A percentile compares a stretch with the other conserved stretches of the same genome.
These are phyloP conservation scores for Neomorphus geoffroyi DNA, from an alignment of 2,797 vertebrate genomes.

Conservation along the genomic window DNA sequence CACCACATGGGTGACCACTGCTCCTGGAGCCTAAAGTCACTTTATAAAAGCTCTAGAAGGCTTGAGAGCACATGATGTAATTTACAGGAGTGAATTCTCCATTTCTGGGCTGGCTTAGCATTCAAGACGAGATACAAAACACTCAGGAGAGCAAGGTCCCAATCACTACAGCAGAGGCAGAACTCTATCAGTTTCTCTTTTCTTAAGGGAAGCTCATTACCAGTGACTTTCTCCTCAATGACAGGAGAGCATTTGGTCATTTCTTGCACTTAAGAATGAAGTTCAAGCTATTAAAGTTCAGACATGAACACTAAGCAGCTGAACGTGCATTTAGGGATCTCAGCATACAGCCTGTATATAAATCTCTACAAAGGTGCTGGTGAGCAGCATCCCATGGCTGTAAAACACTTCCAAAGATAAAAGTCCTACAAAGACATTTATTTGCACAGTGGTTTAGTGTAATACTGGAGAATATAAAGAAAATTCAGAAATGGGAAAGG, in stretches of 20 bases:
- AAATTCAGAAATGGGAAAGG: not conserved
- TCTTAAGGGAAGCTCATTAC: not conserved
- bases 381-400: not conserved
- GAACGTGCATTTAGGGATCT: not conserved
- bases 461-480: not conserved
- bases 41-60: not conserved
- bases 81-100: not conserved
- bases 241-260: not conserved
- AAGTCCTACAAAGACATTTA: slow-evolving; percentile 6
- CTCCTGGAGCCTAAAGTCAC: not conserved
- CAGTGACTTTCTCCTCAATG: not conserved
- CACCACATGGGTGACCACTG: too few species aligned
- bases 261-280: not conserved
- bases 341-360: not conserved
- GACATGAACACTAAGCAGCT: not conserved
- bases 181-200: not conserved
- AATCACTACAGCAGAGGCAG: not conserved
- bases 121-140: not conserved
- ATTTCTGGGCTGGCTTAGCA: not conserved
- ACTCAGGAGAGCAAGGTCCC: fast-evolving
- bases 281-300: slow-evolving; percentile 3
- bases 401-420: slow-evolving; percentile 18
- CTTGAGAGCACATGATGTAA: fast-evolving
- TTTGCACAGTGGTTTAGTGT: not conserved
- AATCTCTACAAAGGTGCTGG: not conserved